Evolutionary conservation across 2,888 invertebrate genomes (phyloP), one percentile per base, ranked within the genome.

Genomic region (Drosophila fulvimacula): DNA sequence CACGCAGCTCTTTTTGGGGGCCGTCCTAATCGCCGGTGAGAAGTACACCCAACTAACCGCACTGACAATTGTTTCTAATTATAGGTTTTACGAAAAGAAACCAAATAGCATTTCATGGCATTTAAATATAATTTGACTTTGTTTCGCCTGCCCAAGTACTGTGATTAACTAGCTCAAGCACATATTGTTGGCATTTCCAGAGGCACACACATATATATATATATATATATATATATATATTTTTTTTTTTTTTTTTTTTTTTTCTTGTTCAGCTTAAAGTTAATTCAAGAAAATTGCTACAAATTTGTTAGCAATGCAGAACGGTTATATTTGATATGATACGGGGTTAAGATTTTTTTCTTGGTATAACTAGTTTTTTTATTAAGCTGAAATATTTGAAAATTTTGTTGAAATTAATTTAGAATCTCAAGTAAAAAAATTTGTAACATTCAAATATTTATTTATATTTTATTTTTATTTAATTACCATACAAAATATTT

Each of bases 41-140:
- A 73, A 70, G 83, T 75, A 73, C 67, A 63, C 51, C 21, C 51
- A 21, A 15, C 32, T 51, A 51, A 11, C 34, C 51, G 10, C 9
- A 30, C 30, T 77, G 81, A 58, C 83, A 82, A 86, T 76, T 86
- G 74, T 63, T 74, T 60, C 59, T 79, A 82, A 74, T 78, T 79
- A 79, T 67, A 71, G 74, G 67, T 42, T 74, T 78, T 49, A 69
- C 42, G 36, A 46, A 58, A 66, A 69, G 44, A 69, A 86, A 78
- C 81, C 84, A 89, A 86, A 86, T 72, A 74, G 55, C 81, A 81
- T 86, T 88, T 83, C 87, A 88, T 86, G 89, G 84, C 78, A 83
- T 84, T 84, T 87, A 87, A 83, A 78, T 75, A 61, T 86, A 83
- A 83, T 78, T 88, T 61, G 73, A 81, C 53, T 71, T 69, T 71